These are phyloP conservation scores for Electrophaes corylata DNA, from an alignment of 2,888 invertebrate species.

Conservation along the genomic window DNA sequence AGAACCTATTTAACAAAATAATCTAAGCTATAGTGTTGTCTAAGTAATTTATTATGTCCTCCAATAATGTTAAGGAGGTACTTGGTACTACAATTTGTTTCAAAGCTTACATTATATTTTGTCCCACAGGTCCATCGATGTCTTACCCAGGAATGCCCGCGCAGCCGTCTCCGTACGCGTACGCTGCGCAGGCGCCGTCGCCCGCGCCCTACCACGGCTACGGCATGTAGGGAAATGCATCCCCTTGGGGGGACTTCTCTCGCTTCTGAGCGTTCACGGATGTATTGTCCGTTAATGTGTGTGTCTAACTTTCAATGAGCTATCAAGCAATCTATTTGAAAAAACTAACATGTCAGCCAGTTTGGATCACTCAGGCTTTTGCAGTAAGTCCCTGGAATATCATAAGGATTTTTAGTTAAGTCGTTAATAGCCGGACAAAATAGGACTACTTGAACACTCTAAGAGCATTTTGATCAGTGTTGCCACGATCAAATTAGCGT, in stretches of 20 bases:
- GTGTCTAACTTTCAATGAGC: constrained; percentile 4
- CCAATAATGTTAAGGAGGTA: no score
- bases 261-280: constrained; percentile 46
- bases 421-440: no score
- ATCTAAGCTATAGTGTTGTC: no score
- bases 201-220: constrained; percentile 83
- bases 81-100: no score
- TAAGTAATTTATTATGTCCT: no score
- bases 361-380: background rate
- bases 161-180: constrained; percentile 78
- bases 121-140: constrained; percentile 74
- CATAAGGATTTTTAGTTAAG: no score
- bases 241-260: constrained; percentile 50
- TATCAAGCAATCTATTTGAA: background rate
- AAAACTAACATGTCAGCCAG: background rate
- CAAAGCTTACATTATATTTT: no score
- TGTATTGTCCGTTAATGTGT: background rate
- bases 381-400: no score
- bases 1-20: no score
- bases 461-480: no score
- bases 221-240: constrained; percentile 76
- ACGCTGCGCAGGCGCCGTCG: constrained; percentile 80
- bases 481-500: no score
- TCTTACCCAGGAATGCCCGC: constrained; percentile 74
- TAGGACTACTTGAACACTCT: no score